Percentiles rank a stretch among this genome's conserved stretches.
Conservation (phyloP, 2,888 invertebrate genomes). For the Cataglyphis altisquamis region DNA sequence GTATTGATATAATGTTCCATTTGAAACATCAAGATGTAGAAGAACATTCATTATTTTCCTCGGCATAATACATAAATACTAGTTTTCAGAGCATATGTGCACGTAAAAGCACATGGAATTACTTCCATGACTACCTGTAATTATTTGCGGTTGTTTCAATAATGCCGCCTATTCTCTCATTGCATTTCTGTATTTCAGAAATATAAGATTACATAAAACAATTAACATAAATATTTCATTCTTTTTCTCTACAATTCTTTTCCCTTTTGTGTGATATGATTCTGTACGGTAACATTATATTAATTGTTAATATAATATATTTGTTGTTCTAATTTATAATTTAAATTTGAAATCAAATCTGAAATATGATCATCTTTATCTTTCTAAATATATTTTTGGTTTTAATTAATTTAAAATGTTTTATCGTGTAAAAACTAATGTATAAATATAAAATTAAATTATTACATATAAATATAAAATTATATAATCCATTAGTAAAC, state of each 20-base stretch:
- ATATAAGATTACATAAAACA: constrained; percentile 7
- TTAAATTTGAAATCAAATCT: not conserved
- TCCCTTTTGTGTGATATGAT: not conserved
- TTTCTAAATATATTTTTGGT: not conserved
- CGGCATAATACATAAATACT: not conserved
- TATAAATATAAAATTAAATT: not conserved
- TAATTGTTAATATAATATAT: not conserved
- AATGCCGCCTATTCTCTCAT: not conserved
- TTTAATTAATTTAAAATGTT: not conserved
- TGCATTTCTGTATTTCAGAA: not conserved
- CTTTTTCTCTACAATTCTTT: not conserved
- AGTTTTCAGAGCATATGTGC: not conserved
- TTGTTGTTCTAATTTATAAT: not conserved
- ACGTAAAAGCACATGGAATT: not conserved
- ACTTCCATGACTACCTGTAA: not conserved
- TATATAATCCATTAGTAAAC: not conserved
- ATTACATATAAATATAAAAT: constrained; percentile 17
- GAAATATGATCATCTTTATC: not conserved
- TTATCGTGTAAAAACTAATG: not conserved
- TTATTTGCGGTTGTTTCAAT: not conserved
- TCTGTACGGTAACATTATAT: not conserved
- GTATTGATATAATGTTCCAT: not conserved
- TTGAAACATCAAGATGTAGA: constrained; percentile 3
- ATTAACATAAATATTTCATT: not conserved
- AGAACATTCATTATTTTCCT: constrained; percentile 3